phyloP scores from a whole-genome alignment of 2,113 vertebrate genomes.

The Macquaria australasica region DNA sequence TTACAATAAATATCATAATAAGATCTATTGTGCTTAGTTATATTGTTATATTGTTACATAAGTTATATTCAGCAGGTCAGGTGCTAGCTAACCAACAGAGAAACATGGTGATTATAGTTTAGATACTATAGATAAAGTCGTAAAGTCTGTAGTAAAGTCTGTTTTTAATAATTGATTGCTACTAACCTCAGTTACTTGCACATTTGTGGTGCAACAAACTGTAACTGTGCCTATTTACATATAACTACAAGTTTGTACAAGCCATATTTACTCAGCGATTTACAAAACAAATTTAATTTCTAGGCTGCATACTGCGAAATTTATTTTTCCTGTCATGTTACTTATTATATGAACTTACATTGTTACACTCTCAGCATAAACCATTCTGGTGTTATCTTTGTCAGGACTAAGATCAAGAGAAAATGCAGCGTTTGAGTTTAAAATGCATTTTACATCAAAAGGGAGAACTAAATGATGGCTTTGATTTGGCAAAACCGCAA shows the following conservation, averaged over 20 bases:
- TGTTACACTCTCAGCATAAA: slow-evolving; percentile 38
- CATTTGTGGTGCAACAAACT: neutral
- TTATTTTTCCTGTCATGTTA: slow-evolving; percentile 8
- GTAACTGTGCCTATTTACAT: neutral
- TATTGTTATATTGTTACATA: too few relatives aligned
- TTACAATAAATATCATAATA: neutral
- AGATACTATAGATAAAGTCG: too few relatives aligned
- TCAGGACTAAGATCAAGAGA: slow-evolving; percentile 61
- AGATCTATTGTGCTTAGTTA: neutral
- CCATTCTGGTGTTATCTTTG: slow-evolving; percentile 39
- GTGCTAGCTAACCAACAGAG: neutral
- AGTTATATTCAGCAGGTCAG: neutral
- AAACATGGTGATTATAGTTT: neutral
- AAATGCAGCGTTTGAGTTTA: slow-evolving; percentile 56
- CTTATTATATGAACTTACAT: slow-evolving; percentile 28
- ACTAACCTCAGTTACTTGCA: neutral
- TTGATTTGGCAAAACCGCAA: slow-evolving; percentile 70
- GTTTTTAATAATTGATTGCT: slow-evolving; percentile 8
- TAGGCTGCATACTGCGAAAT: neutral
- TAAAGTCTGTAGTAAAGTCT: neutral
- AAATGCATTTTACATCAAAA: slow-evolving; percentile 71
- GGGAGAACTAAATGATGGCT: slow-evolving; percentile 61
- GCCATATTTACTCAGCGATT: neutral
- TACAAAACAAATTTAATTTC: neutral
- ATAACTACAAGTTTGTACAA: neutral